Base-by-base conservation (phyloP, 2,113 vertebrate species). In the Sterna hirundo region DNA sequence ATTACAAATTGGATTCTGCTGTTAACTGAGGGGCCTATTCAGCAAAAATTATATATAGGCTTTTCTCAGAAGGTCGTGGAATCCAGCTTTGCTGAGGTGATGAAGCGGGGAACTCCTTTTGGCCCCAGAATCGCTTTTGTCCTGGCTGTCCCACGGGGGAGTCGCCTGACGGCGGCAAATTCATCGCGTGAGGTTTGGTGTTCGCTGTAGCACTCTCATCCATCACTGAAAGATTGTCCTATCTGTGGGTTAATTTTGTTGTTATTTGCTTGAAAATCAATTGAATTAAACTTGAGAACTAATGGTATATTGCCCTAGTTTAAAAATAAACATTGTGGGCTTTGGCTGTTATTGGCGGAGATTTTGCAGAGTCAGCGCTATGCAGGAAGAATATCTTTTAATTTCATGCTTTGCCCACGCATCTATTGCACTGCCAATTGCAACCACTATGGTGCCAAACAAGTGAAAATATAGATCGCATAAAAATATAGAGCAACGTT, bases 1-100 rank as follows among this genome's bases (percentile, higher is more conserved):
- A 98, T 98, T 98, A 96, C 97, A 98, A 96, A 98, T 97, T 98
- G 96, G 96, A 97, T 98, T 98, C 96, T 98, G 93, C 96, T 97
- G 97, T 96, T 97, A 96, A 96, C 90, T 81, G 86, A 97, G 97
- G 82, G 83, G 87, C 84, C 85, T 95, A 95, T 97, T 97, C 93
- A 97, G 96, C 97, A 98, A 85, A 97, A 98, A 83, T 83, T 90
- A 97, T 95, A 84, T 94, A 86, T 94, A 84, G 92, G 68, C 57
- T 96, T 97, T 91, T 79, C 86, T 80, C 83, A 69, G 94, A 96
- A 97, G 94, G 88, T 97, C 93, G 88, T 74, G 94, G 95, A 93
- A 91, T 90, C 88, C 93, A 16, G 80, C 83, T 76, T 91, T 72
- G 55, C 51, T 47, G 83, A 77, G 85, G 90, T 81, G 65, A 90